phyloP scores from a whole-genome alignment of 2,888 invertebrate species.

The Drosophila paranaensis region DNA sequence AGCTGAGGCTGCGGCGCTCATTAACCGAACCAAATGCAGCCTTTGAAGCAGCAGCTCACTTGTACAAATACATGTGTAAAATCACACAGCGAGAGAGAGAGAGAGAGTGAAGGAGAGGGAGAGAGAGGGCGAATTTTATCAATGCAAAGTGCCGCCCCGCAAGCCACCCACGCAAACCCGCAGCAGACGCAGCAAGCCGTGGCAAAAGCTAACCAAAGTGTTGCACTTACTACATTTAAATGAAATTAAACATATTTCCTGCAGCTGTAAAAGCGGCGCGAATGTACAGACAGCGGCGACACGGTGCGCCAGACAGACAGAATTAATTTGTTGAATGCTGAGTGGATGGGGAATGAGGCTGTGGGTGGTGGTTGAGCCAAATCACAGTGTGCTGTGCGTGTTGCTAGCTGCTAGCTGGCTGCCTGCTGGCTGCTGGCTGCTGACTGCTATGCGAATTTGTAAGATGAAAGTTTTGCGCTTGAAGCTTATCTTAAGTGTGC shows the following conservation, averaged over 20 bases:
- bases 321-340: conserved; percentile 77
- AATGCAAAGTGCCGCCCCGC: conserved; percentile 24
- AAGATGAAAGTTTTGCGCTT: conserved; percentile 77
- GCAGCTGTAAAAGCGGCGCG: conserved; percentile 62
- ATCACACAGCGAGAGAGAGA: conserved; percentile 10
- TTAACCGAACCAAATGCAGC: conserved; percentile 43
- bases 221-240: conserved; percentile 77
- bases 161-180: not conserved
- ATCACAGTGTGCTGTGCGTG: conserved; percentile 1
- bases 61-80: conserved; percentile 36
- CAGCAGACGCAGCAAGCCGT: conserved; percentile 16
- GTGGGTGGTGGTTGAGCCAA: conserved; percentile 2
- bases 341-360: conserved; percentile 1
- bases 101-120: not conserved
- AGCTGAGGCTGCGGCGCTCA: conserved; percentile 31
- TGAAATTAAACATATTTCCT: conserved; percentile 79
- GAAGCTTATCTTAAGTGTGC: conserved; percentile 77
- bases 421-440: conserved; percentile 9
- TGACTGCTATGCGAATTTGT: conserved; percentile 59
- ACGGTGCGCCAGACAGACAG: conserved; percentile 36
- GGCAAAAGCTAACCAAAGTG: conserved; percentile 72
- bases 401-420: conserved; percentile 6
- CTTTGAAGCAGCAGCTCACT: conserved; percentile 40
- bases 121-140: not conserved
- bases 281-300: conserved; percentile 17